These are phyloP conservation scores for Fukomys damarensis DNA, from an alignment of 2,113 vertebrate genomes.

Conservation along the genomic window DNA sequence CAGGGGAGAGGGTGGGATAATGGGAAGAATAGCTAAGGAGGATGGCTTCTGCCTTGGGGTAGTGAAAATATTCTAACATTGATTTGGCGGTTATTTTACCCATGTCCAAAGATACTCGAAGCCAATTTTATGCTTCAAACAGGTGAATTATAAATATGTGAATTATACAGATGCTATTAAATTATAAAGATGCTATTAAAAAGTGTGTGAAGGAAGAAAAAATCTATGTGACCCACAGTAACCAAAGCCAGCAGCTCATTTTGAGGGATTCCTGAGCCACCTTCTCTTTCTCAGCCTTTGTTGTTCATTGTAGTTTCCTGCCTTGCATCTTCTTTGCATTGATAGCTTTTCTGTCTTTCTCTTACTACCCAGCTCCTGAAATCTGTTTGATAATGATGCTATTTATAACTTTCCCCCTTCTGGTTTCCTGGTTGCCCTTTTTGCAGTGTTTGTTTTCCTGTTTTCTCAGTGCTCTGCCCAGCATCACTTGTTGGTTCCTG, in stretches of 20 bases:
- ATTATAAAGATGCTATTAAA: neutral
- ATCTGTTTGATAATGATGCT: neutral
- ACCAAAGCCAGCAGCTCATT: neutral
- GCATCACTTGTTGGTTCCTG: neutral
- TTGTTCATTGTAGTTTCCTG: neutral
- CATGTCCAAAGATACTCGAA: neutral
- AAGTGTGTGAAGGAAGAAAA: neutral
- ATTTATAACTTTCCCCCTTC: neutral
- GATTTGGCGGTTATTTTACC: neutral
- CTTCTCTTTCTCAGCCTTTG: neutral
- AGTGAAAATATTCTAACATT: neutral
- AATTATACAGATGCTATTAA: neutral
- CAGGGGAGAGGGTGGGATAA: neutral
- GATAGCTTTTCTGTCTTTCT: neutral
- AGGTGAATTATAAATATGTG: neutral
- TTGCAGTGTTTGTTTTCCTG: neutral
- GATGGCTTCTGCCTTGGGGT: neutral
- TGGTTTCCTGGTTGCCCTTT: neutral
- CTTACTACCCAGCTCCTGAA: neutral
- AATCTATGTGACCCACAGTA: neutral
- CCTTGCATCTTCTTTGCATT: neutral
- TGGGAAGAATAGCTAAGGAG: neutral
- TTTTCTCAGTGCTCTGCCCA: neutral
- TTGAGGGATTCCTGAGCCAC: fast-evolving
- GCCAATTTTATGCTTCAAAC: neutral